Evolutionary conservation across 2,113 vertebrate genomes (phyloP).

Genomic region (Casuarius casuarius): DNA sequence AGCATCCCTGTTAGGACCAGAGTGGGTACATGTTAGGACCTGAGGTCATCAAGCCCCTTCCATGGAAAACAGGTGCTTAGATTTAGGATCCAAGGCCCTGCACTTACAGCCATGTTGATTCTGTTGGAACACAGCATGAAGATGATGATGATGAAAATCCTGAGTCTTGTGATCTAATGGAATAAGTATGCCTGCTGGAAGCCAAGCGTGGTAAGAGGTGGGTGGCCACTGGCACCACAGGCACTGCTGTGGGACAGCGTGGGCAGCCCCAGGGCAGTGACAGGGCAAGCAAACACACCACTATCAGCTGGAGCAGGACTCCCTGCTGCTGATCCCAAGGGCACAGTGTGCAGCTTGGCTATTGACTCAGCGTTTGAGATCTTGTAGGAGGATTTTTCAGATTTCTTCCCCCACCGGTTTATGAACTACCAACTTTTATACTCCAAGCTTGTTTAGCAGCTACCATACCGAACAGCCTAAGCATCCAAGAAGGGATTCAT

Average conservation of each 20-base stretch:
- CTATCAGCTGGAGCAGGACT: background rate
- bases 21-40: background rate
- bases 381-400: background rate
- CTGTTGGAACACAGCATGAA: background rate
- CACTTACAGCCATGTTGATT: background rate
- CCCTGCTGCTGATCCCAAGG: background rate
- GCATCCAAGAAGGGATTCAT: background rate
- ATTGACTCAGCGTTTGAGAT: background rate
- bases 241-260: too few relatives aligned
- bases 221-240: background rate
- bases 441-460: background rate
- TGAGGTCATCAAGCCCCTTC: background rate
- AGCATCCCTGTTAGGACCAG: background rate
- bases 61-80: background rate
- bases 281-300: background rate
- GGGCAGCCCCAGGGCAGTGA: background rate
- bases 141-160: background rate
- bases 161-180: fast-evolving
- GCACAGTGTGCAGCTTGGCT: background rate
- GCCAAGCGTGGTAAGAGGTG: background rate
- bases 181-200: background rate
- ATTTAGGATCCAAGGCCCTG: fast-evolving
- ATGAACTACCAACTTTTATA: background rate
- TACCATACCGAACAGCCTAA: background rate
- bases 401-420: background rate